Base-by-base conservation (phyloP, 2,113 vertebrate genomes). In the Alces alces region DNA sequence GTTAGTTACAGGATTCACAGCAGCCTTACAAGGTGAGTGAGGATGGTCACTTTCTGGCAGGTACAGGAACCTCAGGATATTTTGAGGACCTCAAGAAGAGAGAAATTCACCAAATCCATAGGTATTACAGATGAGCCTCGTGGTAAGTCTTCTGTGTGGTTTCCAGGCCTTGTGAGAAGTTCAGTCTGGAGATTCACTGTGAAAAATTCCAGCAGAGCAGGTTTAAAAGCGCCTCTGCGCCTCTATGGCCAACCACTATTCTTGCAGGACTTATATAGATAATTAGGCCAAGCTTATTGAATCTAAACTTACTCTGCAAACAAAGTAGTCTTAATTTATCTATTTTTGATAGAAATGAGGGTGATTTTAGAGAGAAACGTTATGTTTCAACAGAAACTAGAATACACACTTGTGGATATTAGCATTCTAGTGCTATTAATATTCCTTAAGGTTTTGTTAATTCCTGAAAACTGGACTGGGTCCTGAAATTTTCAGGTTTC, bases 221-320 rank as follows among this genome's bases (percentile, higher is more conserved):
- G 47, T 80, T 50, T 52, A 52, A 80, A 80, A 80, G 78, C 0
- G 2, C 47, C 17, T 23, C 17, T n/a, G 78, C 0, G 2, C 47
- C 17, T 23, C 17, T n/a, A 23, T 14, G 47, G 30, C 45, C 43
- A 79, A 79, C 27, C 2, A 10, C 45, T 50, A 2, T 79, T 79
- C 45, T 33, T 50, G 45, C 27, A 50, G 76, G 45, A 79, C 27
- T 19, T 79, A 33, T 10, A 17, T 11, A 79, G 27, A 79, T 19
- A 79, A 50, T 79, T 15, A 30, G 76, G 45, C 45, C 45, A 50
- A 80, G 16, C 45, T 50, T 80, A 80, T 33, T 30, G 45, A 50
- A 80, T 50, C 16, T 80, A 80, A 50, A 80, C 45, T 80, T 33
- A 33, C 5, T 80, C 33, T 50, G 28, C 28, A 50, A 83, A 54